phyloP scores from a whole-genome alignment of 2,113 vertebrate genomes.

The sheep (Ovis aries) region DNA sequence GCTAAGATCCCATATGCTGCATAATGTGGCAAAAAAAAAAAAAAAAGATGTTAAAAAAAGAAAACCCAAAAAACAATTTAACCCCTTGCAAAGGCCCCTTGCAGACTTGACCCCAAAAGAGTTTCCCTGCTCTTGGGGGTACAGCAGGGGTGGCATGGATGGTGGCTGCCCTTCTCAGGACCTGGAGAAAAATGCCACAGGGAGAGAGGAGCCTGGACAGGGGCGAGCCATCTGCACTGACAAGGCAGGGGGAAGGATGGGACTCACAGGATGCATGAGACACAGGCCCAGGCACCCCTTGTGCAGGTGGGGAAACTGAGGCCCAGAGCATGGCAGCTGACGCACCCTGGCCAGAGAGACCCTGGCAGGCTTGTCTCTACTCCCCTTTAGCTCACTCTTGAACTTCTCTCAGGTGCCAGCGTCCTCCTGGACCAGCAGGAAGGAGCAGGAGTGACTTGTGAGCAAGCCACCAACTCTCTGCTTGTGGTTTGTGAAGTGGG shows the following conservation, averaged over 20 bases:
- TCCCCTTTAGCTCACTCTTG: neutral
- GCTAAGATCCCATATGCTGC: neutral
- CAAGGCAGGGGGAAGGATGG: neutral
- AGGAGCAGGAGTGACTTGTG: neutral
- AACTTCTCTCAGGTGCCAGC: neutral
- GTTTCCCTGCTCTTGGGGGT: neutral
- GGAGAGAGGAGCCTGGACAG: neutral
- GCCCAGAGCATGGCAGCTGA: neutral
- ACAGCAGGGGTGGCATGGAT: neutral
- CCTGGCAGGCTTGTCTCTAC: neutral
- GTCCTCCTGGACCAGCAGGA: neutral
- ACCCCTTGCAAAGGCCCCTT: neutral
- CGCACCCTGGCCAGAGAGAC: neutral
- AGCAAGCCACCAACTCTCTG: neutral
- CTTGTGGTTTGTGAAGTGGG: conserved; percentile 17
- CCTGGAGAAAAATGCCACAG: neutral
- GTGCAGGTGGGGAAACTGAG: neutral
- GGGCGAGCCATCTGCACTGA: neutral
- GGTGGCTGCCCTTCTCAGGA: neutral
- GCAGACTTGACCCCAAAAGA: neutral
- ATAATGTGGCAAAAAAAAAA: neutral
- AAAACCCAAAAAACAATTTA: neutral
- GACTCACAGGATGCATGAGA: neutral
- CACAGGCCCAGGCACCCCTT: fast-evolving
- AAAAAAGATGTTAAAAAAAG: neutral